Evolutionary conservation across 2,113 vertebrate genomes (phyloP).

Genomic region (Suricata suricatta): DNA sequence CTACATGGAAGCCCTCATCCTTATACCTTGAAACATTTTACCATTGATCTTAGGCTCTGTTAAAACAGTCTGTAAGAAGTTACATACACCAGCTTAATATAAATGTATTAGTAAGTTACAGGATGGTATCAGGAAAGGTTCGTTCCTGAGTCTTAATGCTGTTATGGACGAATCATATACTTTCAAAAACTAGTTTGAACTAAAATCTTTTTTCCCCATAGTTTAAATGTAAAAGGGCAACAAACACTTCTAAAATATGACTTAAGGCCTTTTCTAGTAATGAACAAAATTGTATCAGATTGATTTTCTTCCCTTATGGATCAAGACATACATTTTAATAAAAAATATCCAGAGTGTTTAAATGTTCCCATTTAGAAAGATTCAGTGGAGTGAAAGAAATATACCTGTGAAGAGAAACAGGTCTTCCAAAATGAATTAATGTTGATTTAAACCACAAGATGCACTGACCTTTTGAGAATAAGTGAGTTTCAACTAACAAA

Average conservation of each 20-base stretch:
- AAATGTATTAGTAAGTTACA: neutral
- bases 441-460: neutral
- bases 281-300: neutral
- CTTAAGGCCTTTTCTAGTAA: constrained; percentile 1
- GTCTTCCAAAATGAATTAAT: neutral
- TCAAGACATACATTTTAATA: neutral
- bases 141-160: neutral
- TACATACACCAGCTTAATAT: neutral
- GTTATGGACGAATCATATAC: neutral
- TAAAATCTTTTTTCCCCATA: neutral
- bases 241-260: neutral
- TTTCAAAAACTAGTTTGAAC: constrained; percentile 25
- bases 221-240: neutral
- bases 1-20: neutral
- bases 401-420: neutral
- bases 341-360: neutral
- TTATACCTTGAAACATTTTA: neutral
- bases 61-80: neutral
- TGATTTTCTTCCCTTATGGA: constrained; percentile 20
- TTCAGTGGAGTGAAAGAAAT: neutral
- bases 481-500: neutral
- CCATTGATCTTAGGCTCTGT: neutral
- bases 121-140: neutral
- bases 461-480: neutral
- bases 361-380: neutral